Evolutionary conservation across 2,797 vertebrate species (phyloP).

Genomic region (Acomys russatus): DNA sequence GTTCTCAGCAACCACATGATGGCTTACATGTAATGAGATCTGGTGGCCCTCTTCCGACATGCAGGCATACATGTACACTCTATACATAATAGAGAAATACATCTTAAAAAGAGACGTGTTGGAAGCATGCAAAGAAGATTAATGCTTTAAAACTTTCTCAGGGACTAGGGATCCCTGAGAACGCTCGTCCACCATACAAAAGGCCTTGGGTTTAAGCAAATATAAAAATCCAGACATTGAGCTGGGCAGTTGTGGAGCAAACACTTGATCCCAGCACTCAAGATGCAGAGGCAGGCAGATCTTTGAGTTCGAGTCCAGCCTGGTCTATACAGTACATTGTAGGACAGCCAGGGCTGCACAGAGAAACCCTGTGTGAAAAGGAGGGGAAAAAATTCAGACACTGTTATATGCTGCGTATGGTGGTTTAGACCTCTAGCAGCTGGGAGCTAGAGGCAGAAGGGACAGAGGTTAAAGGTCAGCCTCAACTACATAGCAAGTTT

Average conservation of each 20-base stretch:
- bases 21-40: no score
- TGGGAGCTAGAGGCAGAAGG: not conserved
- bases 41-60: no score
- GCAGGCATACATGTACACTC: no score
- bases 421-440: not conserved
- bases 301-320: not conserved
- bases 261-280: not conserved
- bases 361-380: not conserved
- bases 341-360: not conserved
- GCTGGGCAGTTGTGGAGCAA: not conserved
- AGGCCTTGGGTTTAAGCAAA: not conserved
- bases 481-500: not conserved
- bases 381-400: not conserved
- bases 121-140: not conserved
- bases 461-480: not conserved
- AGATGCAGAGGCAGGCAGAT: not conserved
- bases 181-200: no score
- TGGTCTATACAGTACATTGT: no score
- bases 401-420: not conserved
- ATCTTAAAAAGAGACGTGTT: no score
- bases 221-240: not conserved
- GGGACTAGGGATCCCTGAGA: no score
- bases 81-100: no score
- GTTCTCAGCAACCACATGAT: no score
- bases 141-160: not conserved